Percentiles rank a stretch among this genome's conserved stretches.
Conservation (phyloP, 2,888 invertebrate species). For the Eristalinus sepulchralis region DNA sequence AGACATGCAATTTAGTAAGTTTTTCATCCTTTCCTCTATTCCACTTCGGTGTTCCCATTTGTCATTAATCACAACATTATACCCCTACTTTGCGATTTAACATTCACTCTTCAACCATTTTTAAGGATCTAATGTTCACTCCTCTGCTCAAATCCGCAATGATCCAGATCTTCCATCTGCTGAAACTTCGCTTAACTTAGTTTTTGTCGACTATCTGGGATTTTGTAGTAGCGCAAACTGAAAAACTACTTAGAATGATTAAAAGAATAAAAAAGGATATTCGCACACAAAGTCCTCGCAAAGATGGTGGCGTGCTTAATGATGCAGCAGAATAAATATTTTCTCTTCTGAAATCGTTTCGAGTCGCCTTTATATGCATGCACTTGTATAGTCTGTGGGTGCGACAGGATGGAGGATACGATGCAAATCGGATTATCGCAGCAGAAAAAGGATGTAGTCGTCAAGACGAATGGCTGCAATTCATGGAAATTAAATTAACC, state of each 20-base stretch:
- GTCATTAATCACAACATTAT: constrained; percentile 70
- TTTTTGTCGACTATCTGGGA: constrained; percentile 45
- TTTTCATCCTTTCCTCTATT: constrained; percentile 16
- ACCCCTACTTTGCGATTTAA: constrained; percentile 62
- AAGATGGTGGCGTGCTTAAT: constrained; percentile 61
- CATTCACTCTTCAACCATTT: constrained; percentile 54
- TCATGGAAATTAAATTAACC: constrained; percentile 46
- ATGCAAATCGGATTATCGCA: constrained; percentile 54
- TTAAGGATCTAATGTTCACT: constrained; percentile 61
- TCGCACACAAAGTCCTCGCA: constrained; percentile 43
- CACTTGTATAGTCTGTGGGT: neutral
- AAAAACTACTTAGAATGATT: constrained; percentile 69
- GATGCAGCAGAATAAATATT: constrained; percentile 62
- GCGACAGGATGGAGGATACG: neutral
- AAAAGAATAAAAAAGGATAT: constrained; percentile 41
- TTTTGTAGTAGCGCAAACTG: constrained; percentile 48
- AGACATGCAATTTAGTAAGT: constrained; percentile 20
- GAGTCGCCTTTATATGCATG: neutral
- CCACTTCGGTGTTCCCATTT: constrained; percentile 44
- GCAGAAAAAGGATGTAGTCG: constrained; percentile 22
- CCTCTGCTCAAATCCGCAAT: constrained; percentile 66
- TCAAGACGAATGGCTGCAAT: constrained; percentile 24
- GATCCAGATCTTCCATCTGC: constrained; percentile 67
- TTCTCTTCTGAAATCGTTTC: constrained; percentile 38
- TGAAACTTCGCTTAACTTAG: constrained; percentile 64